These are phyloP conservation scores for Ectropis crepuscularia DNA, from an alignment of 2,888 invertebrate species.

Conservation along the genomic window DNA sequence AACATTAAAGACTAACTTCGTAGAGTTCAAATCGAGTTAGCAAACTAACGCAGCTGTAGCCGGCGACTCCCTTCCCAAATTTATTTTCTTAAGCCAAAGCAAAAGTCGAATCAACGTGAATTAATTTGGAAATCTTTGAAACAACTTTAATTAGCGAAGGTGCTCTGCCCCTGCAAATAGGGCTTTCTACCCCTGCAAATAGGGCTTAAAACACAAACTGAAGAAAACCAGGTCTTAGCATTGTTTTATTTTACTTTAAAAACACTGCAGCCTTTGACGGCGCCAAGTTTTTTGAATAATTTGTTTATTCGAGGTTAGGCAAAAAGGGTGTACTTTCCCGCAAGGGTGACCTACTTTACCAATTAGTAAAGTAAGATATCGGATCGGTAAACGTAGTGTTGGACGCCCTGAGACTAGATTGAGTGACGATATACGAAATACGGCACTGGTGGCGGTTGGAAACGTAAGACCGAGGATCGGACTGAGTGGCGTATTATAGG, in stretches of 20 bases:
- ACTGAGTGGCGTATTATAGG: too few relatives aligned
- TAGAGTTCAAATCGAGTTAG: not conserved
- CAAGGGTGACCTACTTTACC: too few relatives aligned
- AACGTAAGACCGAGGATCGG: too few relatives aligned
- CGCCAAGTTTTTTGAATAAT: too few relatives aligned
- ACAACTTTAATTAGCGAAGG: constrained; percentile 18
- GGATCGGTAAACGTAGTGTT: too few relatives aligned
- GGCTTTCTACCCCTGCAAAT: not conserved
- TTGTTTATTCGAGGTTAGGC: too few relatives aligned
- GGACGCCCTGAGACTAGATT: too few relatives aligned
- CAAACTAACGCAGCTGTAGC: constrained; percentile 2
- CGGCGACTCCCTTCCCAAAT: not conserved
- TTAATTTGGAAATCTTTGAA: constrained; percentile 14
- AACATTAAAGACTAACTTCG: not conserved
- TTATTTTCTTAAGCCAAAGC: constrained; percentile 5
- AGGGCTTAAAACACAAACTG: constrained; percentile 2
- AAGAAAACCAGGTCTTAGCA: not conserved
- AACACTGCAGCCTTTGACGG: too few relatives aligned
- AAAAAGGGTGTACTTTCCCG: too few relatives aligned
- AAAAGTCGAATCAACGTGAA: constrained; percentile 13
- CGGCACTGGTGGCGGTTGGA: too few relatives aligned
- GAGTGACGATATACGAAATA: too few relatives aligned
- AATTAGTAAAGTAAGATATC: too few relatives aligned
- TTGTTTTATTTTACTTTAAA: not conserved
- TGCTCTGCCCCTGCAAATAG: constrained; percentile 1